phyloP scores from a whole-genome alignment of 1,140 invertebrate genomes.

The Drosophila watanabei region DNA sequence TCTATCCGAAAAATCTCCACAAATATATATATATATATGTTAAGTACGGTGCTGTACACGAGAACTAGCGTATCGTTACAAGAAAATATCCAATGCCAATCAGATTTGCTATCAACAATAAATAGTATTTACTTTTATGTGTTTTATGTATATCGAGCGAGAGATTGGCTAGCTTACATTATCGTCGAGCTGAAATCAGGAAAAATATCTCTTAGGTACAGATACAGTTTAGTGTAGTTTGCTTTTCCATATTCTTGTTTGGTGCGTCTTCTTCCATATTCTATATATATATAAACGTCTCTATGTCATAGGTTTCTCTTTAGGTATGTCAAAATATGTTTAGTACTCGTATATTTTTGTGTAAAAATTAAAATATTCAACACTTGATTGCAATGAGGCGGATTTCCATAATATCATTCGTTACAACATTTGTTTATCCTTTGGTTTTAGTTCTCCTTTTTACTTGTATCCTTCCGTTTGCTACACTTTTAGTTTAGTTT shows the following conservation, averaged over 20 bases:
- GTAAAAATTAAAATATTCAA: conserved; percentile 75
- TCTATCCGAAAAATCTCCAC: conserved; percentile 42
- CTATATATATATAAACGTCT: conserved; percentile 37
- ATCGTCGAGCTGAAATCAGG: conserved; percentile 57
- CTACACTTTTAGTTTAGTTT: neutral
- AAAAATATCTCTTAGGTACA: conserved; percentile 73
- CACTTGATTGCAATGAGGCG: conserved; percentile 83
- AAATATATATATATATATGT: conserved; percentile 31
- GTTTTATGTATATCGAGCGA: conserved; percentile 55
- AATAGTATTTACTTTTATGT: conserved; percentile 27
- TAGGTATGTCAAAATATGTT: conserved; percentile 60
- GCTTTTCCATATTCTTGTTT: conserved; percentile 27
- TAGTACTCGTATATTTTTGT: conserved; percentile 48
- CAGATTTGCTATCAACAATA: conserved; percentile 44
- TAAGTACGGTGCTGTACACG: conserved; percentile 70
- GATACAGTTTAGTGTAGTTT: conserved; percentile 42
- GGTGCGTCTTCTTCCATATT: conserved; percentile 58
- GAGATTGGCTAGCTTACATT: conserved; percentile 46
- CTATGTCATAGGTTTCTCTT: conserved; percentile 21
- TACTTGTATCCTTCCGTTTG: conserved; percentile 6
- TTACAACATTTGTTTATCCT: conserved; percentile 70
- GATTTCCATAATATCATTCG: conserved; percentile 82
- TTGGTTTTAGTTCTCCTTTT: conserved; percentile 19
- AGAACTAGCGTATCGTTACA: conserved; percentile 58
- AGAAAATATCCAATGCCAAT: conserved; percentile 47